These are phyloP conservation scores for Morone saxatilis DNA, from an alignment of 2,113 vertebrate genomes.

Conservation along the genomic window DNA sequence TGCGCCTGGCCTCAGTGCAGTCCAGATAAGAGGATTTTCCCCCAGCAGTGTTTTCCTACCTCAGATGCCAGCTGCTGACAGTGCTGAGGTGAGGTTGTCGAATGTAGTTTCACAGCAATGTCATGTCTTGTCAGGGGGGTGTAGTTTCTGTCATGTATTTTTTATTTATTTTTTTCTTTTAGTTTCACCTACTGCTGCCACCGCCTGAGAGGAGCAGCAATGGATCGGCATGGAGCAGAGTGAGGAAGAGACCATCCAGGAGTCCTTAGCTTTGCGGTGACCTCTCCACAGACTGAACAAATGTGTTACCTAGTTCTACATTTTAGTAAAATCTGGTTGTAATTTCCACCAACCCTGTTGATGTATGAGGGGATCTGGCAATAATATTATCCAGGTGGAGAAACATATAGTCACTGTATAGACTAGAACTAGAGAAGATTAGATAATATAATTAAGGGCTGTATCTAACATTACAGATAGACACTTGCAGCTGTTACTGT, in stretches of 20 bases:
- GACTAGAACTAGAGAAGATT: too few species aligned
- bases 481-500: too few species aligned
- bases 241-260: background rate
- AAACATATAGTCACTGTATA: too few species aligned
- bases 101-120: conserved; percentile 43
- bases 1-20: conserved; percentile 26
- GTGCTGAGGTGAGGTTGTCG: conserved; percentile 58
- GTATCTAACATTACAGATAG: too few species aligned
- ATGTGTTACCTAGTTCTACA: background rate
- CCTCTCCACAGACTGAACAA: background rate
- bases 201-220: background rate
- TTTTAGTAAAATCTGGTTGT: background rate
- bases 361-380: background rate
- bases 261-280: background rate
- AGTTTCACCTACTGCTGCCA: background rate
- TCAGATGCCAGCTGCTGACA: conserved; percentile 59
- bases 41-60: conserved; percentile 4
- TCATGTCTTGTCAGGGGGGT: conserved; percentile 37
- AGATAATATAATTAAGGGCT: too few species aligned
- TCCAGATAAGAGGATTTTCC: conserved; percentile 63
- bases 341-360: background rate
- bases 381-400: too few species aligned
- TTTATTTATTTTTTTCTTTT: background rate
- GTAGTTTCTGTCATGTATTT: conserved; percentile 5
- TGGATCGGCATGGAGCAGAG: background rate